Evolutionary conservation across 1,140 invertebrate genomes (phyloP).

Genomic region (Rhyzopertha dominica): DNA sequence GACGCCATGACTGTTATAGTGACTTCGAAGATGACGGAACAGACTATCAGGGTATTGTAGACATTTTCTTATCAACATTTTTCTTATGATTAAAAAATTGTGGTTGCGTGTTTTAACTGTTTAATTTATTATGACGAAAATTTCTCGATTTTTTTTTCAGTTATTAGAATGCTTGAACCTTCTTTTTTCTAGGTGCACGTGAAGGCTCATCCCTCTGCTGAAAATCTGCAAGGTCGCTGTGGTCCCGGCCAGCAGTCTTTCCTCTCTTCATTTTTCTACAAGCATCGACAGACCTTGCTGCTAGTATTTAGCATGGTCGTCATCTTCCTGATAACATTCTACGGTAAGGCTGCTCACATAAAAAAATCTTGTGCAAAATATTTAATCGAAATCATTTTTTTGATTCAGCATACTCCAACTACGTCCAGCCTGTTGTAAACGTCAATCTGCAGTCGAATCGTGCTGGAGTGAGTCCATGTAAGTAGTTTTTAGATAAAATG

Average conservation of each 20-base stretch:
- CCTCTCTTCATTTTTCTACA: no score
- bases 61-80: no score
- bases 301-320: slow-evolving; percentile 30
- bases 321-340: slow-evolving; percentile 37
- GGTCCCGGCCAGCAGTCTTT: no score
- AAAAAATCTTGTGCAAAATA: slow-evolving; percentile 5
- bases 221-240: no score
- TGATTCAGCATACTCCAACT: slow-evolving; percentile 36
- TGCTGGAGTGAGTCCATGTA: slow-evolving; percentile 6
- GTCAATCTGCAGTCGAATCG: slow-evolving; percentile 28
- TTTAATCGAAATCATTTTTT: slow-evolving; percentile 12
- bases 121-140: no score
- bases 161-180: no score
- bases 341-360: slow-evolving; percentile 27
- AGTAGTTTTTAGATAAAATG: background rate
- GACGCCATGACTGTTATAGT: slow-evolving; percentile 35
- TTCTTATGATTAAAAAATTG: no score
- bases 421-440: slow-evolving; percentile 38
- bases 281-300: no score
- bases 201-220: no score
- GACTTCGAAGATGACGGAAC: slow-evolving; percentile 30
- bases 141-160: no score
- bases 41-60: slow-evolving; percentile 32
- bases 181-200: no score
- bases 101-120: no score